A percentile compares a stretch with the other conserved stretches of the same genome.
phyloP scores from a whole-genome alignment of 53 echinoderm and acorn worm species.

The Crossaster papposus region DNA sequence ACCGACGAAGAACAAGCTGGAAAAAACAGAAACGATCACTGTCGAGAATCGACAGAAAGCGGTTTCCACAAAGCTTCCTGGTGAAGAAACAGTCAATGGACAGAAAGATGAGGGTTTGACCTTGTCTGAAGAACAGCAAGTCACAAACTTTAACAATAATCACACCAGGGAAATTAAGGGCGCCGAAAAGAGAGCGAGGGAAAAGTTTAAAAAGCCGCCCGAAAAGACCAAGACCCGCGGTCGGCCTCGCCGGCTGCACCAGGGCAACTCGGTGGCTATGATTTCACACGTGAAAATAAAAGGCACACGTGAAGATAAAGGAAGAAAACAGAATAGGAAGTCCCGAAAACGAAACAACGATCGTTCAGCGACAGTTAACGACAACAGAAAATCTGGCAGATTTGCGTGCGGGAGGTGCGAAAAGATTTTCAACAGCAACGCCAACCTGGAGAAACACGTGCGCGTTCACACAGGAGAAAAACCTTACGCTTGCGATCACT shows the following conservation, averaged over 20 bases:
- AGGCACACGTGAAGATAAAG: not conserved
- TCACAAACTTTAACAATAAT: not conserved
- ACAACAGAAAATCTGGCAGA: not conserved
- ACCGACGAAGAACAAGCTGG: not conserved
- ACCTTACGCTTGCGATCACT: conserved; percentile 39
- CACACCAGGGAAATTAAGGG: not conserved
- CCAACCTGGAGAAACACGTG: conserved; percentile 22
- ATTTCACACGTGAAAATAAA: not conserved
- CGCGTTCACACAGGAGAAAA: conserved; percentile 53
- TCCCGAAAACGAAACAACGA: not conserved
- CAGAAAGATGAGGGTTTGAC: not conserved
- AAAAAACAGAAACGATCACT: not conserved
- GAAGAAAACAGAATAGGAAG: not conserved
- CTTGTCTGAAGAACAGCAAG: not conserved
- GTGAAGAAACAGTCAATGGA: not conserved
- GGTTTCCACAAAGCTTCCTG: not conserved
- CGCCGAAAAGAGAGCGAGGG: not conserved
- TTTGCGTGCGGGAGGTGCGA: conserved; percentile 26
- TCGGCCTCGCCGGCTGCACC: not conserved
- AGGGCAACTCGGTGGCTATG: not conserved
- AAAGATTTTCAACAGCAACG: conserved; percentile 29
- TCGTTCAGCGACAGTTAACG: not conserved
- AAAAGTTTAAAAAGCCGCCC: not conserved
- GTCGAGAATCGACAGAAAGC: no score
- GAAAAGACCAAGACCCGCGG: not conserved